phyloP scores from a whole-genome alignment of 2,888 invertebrate species.

The Drosophila parthenogenetica region DNA sequence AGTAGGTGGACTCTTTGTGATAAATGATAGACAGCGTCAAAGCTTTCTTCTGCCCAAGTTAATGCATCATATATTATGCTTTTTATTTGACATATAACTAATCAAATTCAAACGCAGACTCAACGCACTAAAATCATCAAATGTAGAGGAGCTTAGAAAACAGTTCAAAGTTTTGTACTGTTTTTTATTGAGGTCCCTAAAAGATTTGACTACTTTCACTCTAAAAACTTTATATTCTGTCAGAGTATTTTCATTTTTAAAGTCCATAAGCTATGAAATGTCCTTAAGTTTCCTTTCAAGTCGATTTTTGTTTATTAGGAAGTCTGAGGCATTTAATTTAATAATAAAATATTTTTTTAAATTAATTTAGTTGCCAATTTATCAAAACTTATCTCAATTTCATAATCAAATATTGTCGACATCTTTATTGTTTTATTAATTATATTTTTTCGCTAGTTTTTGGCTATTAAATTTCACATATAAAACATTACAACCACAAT shows the following conservation, averaged over 20 bases:
- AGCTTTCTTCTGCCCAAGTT: slow-evolving; percentile 44
- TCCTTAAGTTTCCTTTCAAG: no score
- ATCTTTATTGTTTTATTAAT: slow-evolving; percentile 10
- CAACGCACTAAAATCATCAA: neutral
- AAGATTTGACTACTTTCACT: neutral
- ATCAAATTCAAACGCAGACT: slow-evolving; percentile 48
- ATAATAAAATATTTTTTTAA: no score
- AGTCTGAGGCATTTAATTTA: no score
- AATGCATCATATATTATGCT: slow-evolving; percentile 64
- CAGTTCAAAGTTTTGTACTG: neutral
- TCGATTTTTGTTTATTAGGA: no score
- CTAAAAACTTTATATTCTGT: neutral
- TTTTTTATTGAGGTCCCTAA: neutral
- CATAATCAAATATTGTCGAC: neutral
- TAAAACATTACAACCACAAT: slow-evolving; percentile 33
- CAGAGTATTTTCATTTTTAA: no score
- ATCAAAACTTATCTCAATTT: neutral
- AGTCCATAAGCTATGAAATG: no score
- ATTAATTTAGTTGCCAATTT: no score
- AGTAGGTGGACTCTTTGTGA: slow-evolving; percentile 58
- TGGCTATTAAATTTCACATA: slow-evolving; percentile 16
- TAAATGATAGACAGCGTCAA: slow-evolving; percentile 56
- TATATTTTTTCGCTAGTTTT: neutral
- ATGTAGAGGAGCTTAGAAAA: neutral
- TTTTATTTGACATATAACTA: slow-evolving; percentile 61